Base-by-base conservation (phyloP, 2,888 invertebrate species). In the Volucella inanis region DNA sequence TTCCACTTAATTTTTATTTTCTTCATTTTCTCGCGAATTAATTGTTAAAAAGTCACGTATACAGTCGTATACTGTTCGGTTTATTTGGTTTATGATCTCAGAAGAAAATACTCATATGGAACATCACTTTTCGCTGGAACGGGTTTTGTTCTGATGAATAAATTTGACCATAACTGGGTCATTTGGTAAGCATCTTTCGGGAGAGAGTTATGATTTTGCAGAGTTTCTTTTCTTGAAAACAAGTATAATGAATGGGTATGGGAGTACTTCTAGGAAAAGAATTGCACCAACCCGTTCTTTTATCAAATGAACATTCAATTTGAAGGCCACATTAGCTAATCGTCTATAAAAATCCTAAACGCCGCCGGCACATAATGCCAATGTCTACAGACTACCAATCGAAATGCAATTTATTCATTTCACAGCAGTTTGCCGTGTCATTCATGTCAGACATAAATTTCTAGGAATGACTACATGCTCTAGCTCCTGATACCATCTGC, bases 81-180 rank as follows among this genome's bases (percentile, higher is more conserved):
- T 22, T 45, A 57, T 57, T 57, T 9, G 41, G 18, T 65, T 39
- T 41, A 62, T 49, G 61, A 71, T 50, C 59, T 71, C 71, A 50
- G 57, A 50, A n/a, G 52, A 39, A 31, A 6, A 31, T 31, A 6
- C 31, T 31, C 31, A 31, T 31, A 31, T 6, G 31, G 31, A 31
- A 31, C 31, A 31, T 6, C 4, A 31, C 31, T 6, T 45, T 12
- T 1, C 45, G n/a, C n/a, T 39, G 1, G 31, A 68, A 39, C 55
- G 55, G 68, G 45, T 68, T 22, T n/a, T 43, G 41, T 54, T 64
- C 41, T 18, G 14, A n/a, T 74, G 74, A 74, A 74, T 74, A 64
- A 74, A 74, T 74, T 74, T 54, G 10, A 41, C 38, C 67, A 61
- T 39, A 68, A 77, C 38, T 68, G 68, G 76, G 76, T 77, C 76